Evolutionary conservation across 2,113 vertebrate species (phyloP), one percentile per base, ranked within the genome.

Genomic region (Seriola rivoliana): DNA sequence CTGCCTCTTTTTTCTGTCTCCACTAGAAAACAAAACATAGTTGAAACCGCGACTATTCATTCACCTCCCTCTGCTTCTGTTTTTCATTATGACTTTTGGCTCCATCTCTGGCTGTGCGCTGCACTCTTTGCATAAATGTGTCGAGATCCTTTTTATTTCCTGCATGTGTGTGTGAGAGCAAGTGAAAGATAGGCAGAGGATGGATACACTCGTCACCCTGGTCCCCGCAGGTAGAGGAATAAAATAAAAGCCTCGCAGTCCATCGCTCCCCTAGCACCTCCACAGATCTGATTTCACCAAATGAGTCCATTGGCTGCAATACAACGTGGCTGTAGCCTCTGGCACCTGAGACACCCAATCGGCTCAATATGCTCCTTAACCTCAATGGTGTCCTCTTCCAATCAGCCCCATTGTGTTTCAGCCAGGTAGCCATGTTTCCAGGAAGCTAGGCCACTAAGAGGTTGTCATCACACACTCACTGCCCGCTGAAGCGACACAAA

Each of bases 21-120:
- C 42, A 12, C 81, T 75, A 66, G 68, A 91, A 94, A 93, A 95
- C 88, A 94, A 95, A 93, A 93, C 89, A 87, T 54, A 54, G 89
- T 82, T 81, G 78, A 92, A 93, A 85, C 85, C 42, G 5, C 52
- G 32, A 90, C 91, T 90, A 91, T 93, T 91, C 88, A 92, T 87
- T 84, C 86, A 82, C 59, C 87, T 92, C 88, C 79, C 82, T 89
- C 81, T 71, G 80, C 78, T 83, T 79, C 88, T 90, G 88, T 85
- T 93, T 91, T 86, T 85, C 89, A 87, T 91, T 85, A 89, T 88
- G 87, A 92, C 91, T 89, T 92, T 89, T 91, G 74, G 81, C 74
- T 83, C 85, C 0, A 34, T 85, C 83, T 85, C 82, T 89, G 66
- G 69, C 82, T 72, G 85, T 71, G 81, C 5, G 1, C 68, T 59